Evolutionary conservation across 2,888 invertebrate species (phyloP).

Genomic region (Aspidiotus rigidus): DNA sequence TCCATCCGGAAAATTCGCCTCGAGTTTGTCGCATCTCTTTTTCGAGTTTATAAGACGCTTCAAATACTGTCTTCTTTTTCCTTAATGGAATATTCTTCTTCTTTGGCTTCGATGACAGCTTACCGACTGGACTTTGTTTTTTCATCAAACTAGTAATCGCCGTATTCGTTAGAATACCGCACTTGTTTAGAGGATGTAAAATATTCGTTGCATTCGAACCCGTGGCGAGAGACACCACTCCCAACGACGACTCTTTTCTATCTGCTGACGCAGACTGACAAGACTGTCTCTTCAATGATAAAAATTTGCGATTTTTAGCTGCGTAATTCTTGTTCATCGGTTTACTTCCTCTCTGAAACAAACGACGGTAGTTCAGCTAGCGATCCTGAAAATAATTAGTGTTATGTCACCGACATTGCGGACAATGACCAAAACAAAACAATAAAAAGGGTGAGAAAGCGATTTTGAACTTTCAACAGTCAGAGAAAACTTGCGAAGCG

Average conservation of each 20-base stretch:
- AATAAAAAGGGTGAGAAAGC: not conserved
- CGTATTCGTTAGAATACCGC: not conserved
- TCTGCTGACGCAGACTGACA: not conserved
- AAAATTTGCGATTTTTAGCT: constrained; percentile 15
- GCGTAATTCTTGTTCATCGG: constrained; percentile 15
- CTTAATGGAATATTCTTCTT: constrained; percentile 10
- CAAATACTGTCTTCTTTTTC: constrained; percentile 11
- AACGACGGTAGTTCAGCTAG: constrained; percentile 9
- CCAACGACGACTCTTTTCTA: constrained; percentile 7
- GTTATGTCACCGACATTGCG: not conserved
- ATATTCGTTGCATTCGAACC: constrained; percentile 1
- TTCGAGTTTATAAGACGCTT: constrained; percentile 6
- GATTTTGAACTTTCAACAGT: too few relatives aligned
- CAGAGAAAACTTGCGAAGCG: too few relatives aligned
- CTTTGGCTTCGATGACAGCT: constrained; percentile 6
- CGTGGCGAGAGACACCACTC: not conserved
- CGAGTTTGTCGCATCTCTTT: not conserved
- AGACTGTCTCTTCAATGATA: constrained; percentile 18
- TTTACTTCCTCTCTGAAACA: constrained; percentile 33
- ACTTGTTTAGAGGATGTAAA: constrained; percentile 23
- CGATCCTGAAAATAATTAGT: constrained; percentile 25
- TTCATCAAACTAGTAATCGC: constrained; percentile 14
- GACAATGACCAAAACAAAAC: not conserved
- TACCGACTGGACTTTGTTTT: constrained; percentile 10
- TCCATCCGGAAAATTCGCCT: constrained; percentile 18